These are phyloP conservation scores for Squalus acanthias DNA, from an alignment of 2,797 vertebrate species.

Conservation along the genomic window DNA sequence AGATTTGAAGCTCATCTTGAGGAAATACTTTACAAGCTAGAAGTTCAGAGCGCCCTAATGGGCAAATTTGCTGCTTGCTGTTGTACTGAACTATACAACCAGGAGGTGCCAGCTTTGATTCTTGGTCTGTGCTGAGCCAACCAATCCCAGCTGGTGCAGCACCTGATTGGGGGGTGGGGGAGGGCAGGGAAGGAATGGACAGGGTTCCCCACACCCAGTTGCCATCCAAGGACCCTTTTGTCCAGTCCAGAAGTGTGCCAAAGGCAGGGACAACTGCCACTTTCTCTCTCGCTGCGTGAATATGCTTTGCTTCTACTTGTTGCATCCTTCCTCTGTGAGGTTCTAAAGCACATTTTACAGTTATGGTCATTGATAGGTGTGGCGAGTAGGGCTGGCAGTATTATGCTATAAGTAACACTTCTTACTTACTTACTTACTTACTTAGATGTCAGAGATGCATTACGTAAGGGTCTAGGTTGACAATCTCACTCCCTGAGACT, in stretches of 20 bases:
- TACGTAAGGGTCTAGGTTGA: not conserved
- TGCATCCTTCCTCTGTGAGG: not conserved
- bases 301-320: not conserved
- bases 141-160: not conserved
- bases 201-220: conserved; percentile 51
- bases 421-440: not conserved
- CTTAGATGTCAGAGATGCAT: not conserved
- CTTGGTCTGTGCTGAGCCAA: not conserved
- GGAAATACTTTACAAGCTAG: not conserved
- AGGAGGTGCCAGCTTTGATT: not conserved
- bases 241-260: not conserved
- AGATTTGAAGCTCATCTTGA: not conserved
- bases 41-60: not conserved
- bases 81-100: not conserved
- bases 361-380: not conserved
- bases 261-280: not conserved
- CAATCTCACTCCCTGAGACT: too few relatives aligned
- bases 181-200: not conserved
- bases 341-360: not conserved
- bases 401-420: not conserved
- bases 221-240: conserved; percentile 43
- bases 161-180: conserved; percentile 36
- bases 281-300: not conserved
- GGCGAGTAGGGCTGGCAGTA: not conserved
- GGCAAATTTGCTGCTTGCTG: not conserved